Evolutionary conservation across 2,888 invertebrate species (phyloP).

Genomic region (Agapetus fuscipes): DNA sequence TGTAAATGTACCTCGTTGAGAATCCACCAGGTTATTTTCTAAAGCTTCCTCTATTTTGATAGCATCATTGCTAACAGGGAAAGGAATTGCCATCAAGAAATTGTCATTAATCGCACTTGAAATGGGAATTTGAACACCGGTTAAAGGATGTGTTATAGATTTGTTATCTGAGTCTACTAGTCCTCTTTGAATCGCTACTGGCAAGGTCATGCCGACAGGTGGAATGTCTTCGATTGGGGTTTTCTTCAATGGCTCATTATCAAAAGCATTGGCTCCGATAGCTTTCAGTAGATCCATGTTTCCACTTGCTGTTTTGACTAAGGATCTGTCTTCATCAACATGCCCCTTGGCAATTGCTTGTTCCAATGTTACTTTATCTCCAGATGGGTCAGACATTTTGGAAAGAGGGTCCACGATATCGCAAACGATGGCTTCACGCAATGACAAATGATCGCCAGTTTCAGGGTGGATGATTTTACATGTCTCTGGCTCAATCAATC

Average conservation of each 20-base stretch:
- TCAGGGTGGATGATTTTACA: constrained; percentile 80
- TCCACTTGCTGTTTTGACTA: constrained; percentile 53
- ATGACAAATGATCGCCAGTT: constrained; percentile 65
- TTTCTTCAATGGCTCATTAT: constrained; percentile 25
- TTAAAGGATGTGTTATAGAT: constrained; percentile 63
- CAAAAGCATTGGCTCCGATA: constrained; percentile 58
- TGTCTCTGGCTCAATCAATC: constrained; percentile 64
- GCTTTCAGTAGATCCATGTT: constrained; percentile 60
- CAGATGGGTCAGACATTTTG: constrained; percentile 52
- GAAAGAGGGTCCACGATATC: constrained; percentile 81
- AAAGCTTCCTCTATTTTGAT: constrained; percentile 64
- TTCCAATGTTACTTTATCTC: constrained; percentile 59
- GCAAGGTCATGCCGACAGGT: constrained; percentile 74
- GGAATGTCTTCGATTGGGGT: constrained; percentile 49
- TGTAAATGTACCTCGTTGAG: constrained; percentile 57
- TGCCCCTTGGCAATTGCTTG: constrained; percentile 65
- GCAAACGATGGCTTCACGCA: constrained; percentile 77
- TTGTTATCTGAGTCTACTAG: constrained; percentile 58
- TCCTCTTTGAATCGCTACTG: constrained; percentile 66
- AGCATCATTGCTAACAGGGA: constrained; percentile 56
- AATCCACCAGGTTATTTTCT: constrained; percentile 56
- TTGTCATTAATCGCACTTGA: constrained; percentile 62
- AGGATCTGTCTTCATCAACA: constrained; percentile 60
- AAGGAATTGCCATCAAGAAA: constrained; percentile 73
- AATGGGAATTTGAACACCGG: constrained; percentile 54